phyloP scores from a whole-genome alignment of 2,888 invertebrate genomes.

The Amblyteles armatorius region DNA sequence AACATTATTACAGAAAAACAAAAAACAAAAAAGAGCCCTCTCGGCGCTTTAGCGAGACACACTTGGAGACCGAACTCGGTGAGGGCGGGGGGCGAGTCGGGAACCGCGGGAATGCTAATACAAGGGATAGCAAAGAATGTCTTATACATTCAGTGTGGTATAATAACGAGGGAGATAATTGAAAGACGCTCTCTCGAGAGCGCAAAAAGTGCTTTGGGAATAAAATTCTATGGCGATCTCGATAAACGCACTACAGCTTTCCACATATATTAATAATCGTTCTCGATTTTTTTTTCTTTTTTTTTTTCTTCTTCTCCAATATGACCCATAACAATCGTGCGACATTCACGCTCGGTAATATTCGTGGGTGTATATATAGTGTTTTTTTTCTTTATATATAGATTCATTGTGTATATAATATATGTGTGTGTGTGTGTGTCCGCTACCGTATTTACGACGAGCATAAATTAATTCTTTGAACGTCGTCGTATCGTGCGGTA shows the following conservation, averaged over 20 bases:
- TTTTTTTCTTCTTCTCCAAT: constrained; percentile 52
- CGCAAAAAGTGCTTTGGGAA: constrained; percentile 63
- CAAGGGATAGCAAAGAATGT: constrained; percentile 53
- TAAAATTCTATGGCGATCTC: constrained; percentile 66
- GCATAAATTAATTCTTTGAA: constrained; percentile 56
- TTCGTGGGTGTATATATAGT: constrained; percentile 49
- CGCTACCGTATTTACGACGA: constrained; percentile 54
- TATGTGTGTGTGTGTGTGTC: constrained; percentile 42
- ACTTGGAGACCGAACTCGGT: constrained; percentile 50
- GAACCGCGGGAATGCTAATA: constrained; percentile 9
- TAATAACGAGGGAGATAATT: constrained; percentile 52
- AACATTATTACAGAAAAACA: constrained; percentile 61
- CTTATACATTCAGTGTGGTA: constrained; percentile 54
- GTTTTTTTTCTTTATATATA: constrained; percentile 47
- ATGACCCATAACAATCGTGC: constrained; percentile 66
- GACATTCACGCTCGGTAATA: constrained; percentile 65
- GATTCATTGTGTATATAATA: constrained; percentile 60
- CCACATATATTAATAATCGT: constrained; percentile 68
- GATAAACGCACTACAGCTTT: constrained; percentile 65
- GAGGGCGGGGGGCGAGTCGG: constrained; percentile 10
- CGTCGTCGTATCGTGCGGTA: constrained; percentile 26
- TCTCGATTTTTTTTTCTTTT: constrained; percentile 55
- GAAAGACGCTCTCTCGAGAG: constrained; percentile 52
- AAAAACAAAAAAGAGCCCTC: constrained; percentile 49
- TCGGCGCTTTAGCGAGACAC: constrained; percentile 44